These are phyloP conservation scores for Girardinus metallicus DNA, from an alignment of 2,797 vertebrate genomes.

Conservation along the genomic window DNA sequence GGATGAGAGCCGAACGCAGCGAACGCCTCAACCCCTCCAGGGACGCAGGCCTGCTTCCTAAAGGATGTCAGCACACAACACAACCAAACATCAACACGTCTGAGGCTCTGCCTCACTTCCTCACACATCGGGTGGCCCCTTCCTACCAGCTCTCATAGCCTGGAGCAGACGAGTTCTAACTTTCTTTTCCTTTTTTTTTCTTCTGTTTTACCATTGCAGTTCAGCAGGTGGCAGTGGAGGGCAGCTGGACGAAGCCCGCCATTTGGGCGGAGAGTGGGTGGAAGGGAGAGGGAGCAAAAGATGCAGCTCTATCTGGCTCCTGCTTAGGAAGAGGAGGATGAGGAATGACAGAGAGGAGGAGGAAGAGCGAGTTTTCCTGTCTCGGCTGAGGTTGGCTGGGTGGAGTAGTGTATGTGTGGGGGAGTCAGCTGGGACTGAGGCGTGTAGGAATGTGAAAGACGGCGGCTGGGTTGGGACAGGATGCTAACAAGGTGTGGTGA, in stretches of 20 bases:
- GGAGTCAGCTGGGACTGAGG: conserved; percentile 24
- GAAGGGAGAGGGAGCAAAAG: conserved; percentile 18
- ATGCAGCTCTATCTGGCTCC: conserved; percentile 30
- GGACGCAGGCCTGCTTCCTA: not conserved
- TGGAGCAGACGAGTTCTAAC: not conserved
- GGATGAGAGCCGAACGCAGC: not conserved
- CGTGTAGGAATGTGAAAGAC: conserved; percentile 47
- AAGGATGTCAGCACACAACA: not conserved
- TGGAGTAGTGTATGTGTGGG: not conserved
- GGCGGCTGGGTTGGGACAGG: conserved; percentile 31
- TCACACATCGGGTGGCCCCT: conserved; percentile 16
- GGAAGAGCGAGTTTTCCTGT: conserved; percentile 33
- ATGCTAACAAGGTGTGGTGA: conserved; percentile 53
- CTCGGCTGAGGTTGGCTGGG: not conserved
- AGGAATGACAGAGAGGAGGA: not conserved
- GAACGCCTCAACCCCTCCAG: not conserved
- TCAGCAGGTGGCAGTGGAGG: conserved; percentile 65
- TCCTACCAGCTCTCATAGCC: conserved; percentile 19
- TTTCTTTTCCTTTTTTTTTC: too few relatives aligned
- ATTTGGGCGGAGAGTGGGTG: not conserved
- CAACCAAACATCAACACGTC: not conserved
- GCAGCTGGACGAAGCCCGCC: conserved; percentile 3
- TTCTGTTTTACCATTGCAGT: not conserved
- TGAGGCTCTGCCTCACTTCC: conserved; percentile 5
- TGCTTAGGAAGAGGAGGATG: not conserved